phyloP scores from a whole-genome alignment of 2,888 invertebrate genomes.

The Boloria selene region DNA sequence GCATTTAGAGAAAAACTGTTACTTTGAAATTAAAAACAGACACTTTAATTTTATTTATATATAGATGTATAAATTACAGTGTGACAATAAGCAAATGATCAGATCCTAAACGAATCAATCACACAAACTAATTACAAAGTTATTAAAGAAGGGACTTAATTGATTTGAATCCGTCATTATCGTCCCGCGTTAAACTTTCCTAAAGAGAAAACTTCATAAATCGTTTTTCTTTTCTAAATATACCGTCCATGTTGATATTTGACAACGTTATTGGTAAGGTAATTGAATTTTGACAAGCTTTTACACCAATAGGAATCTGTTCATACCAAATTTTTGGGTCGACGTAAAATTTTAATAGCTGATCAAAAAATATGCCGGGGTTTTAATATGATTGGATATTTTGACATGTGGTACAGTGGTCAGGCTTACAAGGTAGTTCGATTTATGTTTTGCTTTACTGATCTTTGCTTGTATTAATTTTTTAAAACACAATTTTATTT shows the following conservation, averaged over 20 bases:
- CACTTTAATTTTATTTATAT: too few species aligned
- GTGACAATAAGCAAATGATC: too few species aligned
- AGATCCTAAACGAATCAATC: background rate
- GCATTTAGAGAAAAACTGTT: too few species aligned
- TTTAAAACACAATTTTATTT: too few species aligned
- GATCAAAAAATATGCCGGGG: slow-evolving; percentile 13
- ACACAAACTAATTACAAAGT: background rate
- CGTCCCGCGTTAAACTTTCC: slow-evolving; percentile 11
- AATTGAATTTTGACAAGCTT: slow-evolving; percentile 51
- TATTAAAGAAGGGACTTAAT: slow-evolving; percentile 1
- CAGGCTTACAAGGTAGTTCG: too few species aligned
- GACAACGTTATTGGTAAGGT: slow-evolving; percentile 45
- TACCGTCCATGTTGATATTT: slow-evolving; percentile 44
- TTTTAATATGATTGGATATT: slow-evolving; percentile 14
- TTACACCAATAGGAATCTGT: slow-evolving; percentile 43
- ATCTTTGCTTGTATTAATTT: too few species aligned
- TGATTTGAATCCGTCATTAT: slow-evolving; percentile 2
- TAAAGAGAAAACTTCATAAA: slow-evolving; percentile 22
- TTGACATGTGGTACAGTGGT: background rate
- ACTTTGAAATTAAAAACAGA: too few species aligned
- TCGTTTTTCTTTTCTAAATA: slow-evolving; percentile 36
- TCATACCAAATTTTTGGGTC: slow-evolving; percentile 31
- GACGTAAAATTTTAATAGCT: slow-evolving; percentile 34
- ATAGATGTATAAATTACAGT: too few species aligned
- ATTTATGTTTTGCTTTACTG: too few species aligned